A percentile compares a stretch with the other conserved stretches of the same genome.
Evolutionary conservation across 2,888 invertebrate species (phyloP).

Genomic region (Rutpela maculata): DNA sequence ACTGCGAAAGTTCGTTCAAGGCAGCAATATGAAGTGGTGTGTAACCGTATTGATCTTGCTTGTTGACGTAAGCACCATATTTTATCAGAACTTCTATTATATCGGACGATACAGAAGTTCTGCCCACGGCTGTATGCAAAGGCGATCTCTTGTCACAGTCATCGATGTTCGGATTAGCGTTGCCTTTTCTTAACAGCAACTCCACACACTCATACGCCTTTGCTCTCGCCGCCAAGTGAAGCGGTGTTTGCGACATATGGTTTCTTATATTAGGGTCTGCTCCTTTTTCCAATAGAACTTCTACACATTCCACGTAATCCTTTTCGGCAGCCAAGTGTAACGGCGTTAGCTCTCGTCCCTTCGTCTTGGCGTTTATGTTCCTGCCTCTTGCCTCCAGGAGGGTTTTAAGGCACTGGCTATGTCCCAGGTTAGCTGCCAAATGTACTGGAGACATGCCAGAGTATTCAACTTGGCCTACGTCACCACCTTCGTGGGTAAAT

Average conservation of each 20-base stretch:
- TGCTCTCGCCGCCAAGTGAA: constrained; percentile 88
- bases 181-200: constrained; percentile 77
- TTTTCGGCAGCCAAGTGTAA: constrained; percentile 92
- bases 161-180: constrained; percentile 85
- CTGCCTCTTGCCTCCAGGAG: constrained; percentile 84
- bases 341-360: constrained; percentile 85
- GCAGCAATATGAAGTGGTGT: constrained; percentile 91
- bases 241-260: constrained; percentile 87
- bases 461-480: constrained; percentile 85
- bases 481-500: constrained; percentile 84
- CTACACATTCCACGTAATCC: constrained; percentile 88
- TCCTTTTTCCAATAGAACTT: constrained; percentile 82
- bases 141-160: constrained; percentile 89
- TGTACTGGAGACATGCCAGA: constrained; percentile 89
- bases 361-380: constrained; percentile 82
- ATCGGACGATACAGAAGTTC: constrained; percentile 86
- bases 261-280: constrained; percentile 86
- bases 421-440: constrained; percentile 87
- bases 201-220: constrained; percentile 89
- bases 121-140: constrained; percentile 88
- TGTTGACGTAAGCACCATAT: constrained; percentile 89
- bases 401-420: constrained; percentile 82
- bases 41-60: constrained; percentile 90
- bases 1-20: constrained; percentile 88
- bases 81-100: constrained; percentile 86